Evolutionary conservation across 2,113 vertebrate species (phyloP), one percentile per base, ranked within the genome.

Genomic region (Scomber japonicus): DNA sequence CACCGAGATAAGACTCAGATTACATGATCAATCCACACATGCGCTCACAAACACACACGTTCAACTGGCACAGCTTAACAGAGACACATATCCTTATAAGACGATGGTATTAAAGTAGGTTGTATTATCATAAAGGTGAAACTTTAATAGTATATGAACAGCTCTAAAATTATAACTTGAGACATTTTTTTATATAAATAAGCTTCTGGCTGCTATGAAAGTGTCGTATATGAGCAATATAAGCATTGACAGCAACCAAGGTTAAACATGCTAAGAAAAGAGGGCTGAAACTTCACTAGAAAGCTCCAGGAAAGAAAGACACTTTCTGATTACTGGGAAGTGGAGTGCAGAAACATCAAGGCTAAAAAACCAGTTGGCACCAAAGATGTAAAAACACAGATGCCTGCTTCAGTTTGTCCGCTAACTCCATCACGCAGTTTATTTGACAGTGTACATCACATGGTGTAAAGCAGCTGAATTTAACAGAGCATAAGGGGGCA

Each of bases 1-100:
- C 72, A 11, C 79, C 8, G 60, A 81, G 89, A 91, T 92, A 89
- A 93, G 76, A 82, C 74, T 78, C 68, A 84, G 89, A 93, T 94
- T 88, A 93, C 86, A 76, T 71, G 85, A 92, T 93, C 80, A 92
- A 87, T 90, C 80, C 56, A 21, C 77, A 19, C 7, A 11, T n/a
- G 7, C 15, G 55, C 56, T 49, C 56, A 61, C 59, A 65, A 57
- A 80, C 16, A 55, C 68, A 64, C 72, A 77, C 69, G n/a, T 44
- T 55, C 15, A 69, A 51, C 14, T 44, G 55, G 75, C 65, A 48
- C 21, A 62, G 21, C 21, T 66, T 16, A 72, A 35, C 30, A 11
- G 4, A 49, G 15, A 45, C 16, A 54, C n/a, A 46, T 44, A 45
- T 46, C 3, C 16, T 46, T 64, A 2, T 46, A 51, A 55, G 50